Percentiles rank a stretch among this genome's conserved stretches.
Evolutionary conservation across 2,888 invertebrate species (phyloP).

Genomic region (Salticus scenicus): DNA sequence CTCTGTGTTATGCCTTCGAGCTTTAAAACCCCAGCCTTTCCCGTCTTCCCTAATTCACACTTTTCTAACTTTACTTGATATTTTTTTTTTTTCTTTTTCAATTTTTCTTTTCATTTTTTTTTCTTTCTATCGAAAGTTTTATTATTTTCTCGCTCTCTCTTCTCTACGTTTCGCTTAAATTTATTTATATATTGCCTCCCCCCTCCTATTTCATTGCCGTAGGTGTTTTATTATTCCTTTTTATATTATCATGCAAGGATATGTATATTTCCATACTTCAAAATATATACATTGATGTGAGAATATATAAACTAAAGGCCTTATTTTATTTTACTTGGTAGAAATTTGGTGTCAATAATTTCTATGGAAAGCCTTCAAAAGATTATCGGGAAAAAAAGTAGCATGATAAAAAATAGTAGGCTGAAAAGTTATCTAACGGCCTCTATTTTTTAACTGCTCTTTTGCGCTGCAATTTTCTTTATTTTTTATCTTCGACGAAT

Average conservation of each 20-base stretch:
- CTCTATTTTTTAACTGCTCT: conserved; percentile 12
- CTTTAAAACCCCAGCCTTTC: conserved; percentile 47
- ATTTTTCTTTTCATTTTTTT: too few relatives aligned
- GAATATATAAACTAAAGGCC: not conserved
- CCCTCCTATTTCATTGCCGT: conserved; percentile 31
- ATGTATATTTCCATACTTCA: conserved; percentile 14
- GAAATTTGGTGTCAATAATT: conserved; percentile 61
- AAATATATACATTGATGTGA: not conserved
- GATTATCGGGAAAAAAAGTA: conserved; percentile 60
- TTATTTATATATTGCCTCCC: conserved; percentile 63
- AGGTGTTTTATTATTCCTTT: conserved; percentile 63
- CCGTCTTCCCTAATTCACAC: conserved; percentile 56
- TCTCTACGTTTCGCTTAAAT: conserved; percentile 64
- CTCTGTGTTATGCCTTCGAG: conserved; percentile 56
- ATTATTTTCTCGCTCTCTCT: conserved; percentile 45
- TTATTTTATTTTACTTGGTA: conserved; percentile 37
- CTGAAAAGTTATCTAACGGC: conserved; percentile 14
- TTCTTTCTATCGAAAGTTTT: conserved; percentile 21
- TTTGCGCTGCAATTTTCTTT: not conserved
- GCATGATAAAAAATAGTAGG: conserved; percentile 14
- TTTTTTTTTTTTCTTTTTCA: conserved; percentile 25
- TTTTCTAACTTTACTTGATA: conserved; percentile 40
- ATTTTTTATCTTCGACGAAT: not conserved
- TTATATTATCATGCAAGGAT: conserved; percentile 9
- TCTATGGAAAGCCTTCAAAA: conserved; percentile 28